Conservation (phyloP, 2,797 vertebrate species). For the Scyliorhinus canicula region DNA sequence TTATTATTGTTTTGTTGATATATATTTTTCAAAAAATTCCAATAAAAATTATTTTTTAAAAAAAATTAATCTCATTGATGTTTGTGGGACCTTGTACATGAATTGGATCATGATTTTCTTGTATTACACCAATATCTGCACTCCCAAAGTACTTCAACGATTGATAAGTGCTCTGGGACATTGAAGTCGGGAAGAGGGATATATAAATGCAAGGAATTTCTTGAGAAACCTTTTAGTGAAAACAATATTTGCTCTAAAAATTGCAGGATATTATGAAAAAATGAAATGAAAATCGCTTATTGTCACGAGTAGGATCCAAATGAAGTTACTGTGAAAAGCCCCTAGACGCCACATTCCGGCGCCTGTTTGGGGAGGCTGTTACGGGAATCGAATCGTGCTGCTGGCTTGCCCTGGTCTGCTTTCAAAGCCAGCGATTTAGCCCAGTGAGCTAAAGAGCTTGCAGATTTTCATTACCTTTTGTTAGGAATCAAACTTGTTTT, state of each 20-base stretch:
- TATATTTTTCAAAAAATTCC: too few relatives aligned
- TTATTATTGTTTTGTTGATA: too few relatives aligned
- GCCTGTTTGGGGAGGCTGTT: too few relatives aligned
- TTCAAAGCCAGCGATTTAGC: too few relatives aligned
- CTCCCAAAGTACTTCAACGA: background rate
- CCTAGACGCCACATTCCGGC: too few relatives aligned
- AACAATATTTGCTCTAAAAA: background rate
- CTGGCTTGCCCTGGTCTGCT: too few relatives aligned
- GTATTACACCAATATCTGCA: background rate
- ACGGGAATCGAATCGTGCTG: too few relatives aligned
- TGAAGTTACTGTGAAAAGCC: too few relatives aligned
- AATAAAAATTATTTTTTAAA: too few relatives aligned
- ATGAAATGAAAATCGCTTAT: too few relatives aligned
- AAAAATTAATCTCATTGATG: background rate
- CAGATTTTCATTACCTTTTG: background rate
- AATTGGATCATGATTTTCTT: background rate
- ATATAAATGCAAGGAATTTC: background rate
- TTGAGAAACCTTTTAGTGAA: background rate
- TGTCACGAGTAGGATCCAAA: too few relatives aligned
- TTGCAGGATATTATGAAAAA: background rate
- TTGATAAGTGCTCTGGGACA: background rate
- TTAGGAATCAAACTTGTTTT: background rate
- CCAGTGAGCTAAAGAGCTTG: too few relatives aligned
- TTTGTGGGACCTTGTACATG: background rate
- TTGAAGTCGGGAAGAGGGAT: background rate